phyloP scores from a whole-genome alignment of 2,888 invertebrate genomes.

The Noctua janthe region DNA sequence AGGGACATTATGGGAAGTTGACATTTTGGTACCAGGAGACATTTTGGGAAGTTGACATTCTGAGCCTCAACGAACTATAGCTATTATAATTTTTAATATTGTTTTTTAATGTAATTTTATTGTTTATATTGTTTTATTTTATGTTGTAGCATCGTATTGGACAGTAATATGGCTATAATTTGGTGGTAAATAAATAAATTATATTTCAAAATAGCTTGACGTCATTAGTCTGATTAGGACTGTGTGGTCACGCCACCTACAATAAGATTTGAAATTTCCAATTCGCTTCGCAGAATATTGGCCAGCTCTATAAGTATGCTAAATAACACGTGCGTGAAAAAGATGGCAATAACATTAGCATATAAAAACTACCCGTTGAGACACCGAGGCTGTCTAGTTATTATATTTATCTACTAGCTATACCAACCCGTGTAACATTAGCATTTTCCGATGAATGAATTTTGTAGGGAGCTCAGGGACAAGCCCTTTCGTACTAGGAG shows the following conservation, averaged over 20 bases:
- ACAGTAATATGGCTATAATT: too few species aligned
- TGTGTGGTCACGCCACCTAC: not conserved
- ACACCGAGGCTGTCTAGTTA: slow-evolving; percentile 31
- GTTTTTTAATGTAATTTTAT: too few species aligned
- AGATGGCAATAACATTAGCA: slow-evolving; percentile 25
- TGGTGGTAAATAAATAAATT: too few species aligned
- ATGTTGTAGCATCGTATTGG: too few species aligned
- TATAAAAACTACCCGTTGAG: slow-evolving; percentile 23
- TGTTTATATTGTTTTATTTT: too few species aligned
- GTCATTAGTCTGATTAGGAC: not conserved
- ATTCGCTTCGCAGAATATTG: not conserved
- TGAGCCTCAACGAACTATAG: too few species aligned
- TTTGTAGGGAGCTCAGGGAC: slow-evolving; percentile 2
- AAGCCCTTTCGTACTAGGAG: slow-evolving; percentile 38
- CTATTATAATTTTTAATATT: too few species aligned
- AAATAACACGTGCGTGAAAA: not conserved
- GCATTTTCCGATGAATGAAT: slow-evolving; percentile 31
- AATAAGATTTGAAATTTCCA: not conserved
- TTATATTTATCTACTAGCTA: slow-evolving; percentile 6
- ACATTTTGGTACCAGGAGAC: too few species aligned
- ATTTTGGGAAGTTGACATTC: too few species aligned
- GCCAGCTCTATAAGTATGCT: too few species aligned
- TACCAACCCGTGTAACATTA: not conserved
- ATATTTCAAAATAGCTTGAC: not conserved
- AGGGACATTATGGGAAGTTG: too few species aligned